A percentile compares a stretch with the other conserved stretches of the same genome.
These are phyloP conservation scores for Venustoraphidia nigricollis DNA, from an alignment of 2,888 invertebrate genomes.

Conservation along the genomic window DNA sequence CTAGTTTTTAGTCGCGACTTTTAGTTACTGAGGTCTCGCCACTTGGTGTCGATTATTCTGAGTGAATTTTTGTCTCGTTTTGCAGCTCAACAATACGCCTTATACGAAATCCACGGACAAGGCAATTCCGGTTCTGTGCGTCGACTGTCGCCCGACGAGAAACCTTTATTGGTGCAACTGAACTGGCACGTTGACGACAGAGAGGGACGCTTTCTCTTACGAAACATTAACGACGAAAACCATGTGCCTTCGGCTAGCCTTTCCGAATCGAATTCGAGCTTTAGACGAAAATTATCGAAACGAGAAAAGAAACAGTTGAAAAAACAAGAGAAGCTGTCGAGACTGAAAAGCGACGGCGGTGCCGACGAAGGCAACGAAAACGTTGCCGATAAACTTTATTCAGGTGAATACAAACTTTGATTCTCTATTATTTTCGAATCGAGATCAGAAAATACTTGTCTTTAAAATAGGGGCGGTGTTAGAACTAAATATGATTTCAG, in stretches of 20 bases:
- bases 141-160: constrained; percentile 77
- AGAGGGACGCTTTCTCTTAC: constrained; percentile 90
- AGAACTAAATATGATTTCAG: constrained; percentile 2
- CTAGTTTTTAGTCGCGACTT: constrained; percentile 3
- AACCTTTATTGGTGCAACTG: constrained; percentile 89
- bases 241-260: constrained; percentile 49
- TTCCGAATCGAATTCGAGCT: constrained; percentile 65
- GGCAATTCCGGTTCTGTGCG: constrained; percentile 46
- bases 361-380: constrained; percentile 55
- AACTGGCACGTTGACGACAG: constrained; percentile 99
- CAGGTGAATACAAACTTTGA: constrained; percentile 35
- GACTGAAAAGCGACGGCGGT: constrained; percentile 49
- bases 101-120: constrained; percentile 52
- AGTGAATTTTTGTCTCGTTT: constrained; percentile 7
- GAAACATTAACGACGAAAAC: constrained; percentile 76
- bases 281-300: constrained; percentile 88
- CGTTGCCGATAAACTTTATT: constrained; percentile 84
- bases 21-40: not conserved
- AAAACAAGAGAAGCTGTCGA: constrained; percentile 78
- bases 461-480: no score
- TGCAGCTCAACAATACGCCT: constrained; percentile 35
- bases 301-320: constrained; percentile 96
- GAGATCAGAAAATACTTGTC: not conserved
- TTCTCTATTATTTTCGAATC: not conserved
- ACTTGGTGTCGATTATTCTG: no score